phyloP scores from a whole-genome alignment of 37 sponge, comb jelly and placozoan genomes.

The Aplysina aerophoba region DNA sequence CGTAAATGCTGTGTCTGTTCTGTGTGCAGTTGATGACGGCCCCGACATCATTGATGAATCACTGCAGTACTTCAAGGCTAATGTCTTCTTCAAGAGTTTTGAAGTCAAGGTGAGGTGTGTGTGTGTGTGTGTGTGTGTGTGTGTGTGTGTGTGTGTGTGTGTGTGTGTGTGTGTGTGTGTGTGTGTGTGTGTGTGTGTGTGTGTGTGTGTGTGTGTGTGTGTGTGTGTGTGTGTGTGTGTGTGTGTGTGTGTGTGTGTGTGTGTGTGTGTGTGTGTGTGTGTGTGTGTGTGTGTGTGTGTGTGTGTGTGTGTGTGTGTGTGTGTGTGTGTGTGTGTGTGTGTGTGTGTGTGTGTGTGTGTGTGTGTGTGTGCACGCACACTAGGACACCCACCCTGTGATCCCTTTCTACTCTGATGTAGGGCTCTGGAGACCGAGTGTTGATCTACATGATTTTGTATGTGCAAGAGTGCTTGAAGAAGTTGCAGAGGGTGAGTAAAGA shows the following conservation, averaged over 20 bases:
- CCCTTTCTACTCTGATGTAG: slow-evolving; percentile 43
- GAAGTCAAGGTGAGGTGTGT: slow-evolving; percentile 90
- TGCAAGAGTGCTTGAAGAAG: slow-evolving; percentile 97
- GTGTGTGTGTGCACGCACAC: not conserved
- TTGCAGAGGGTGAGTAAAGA: slow-evolving; percentile 66
- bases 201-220: slow-evolving; percentile 19
- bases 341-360: slow-evolving; percentile 28
- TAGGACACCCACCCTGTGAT: no score
- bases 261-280: not conserved
- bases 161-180: slow-evolving; percentile 27
- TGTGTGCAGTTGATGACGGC: slow-evolving; percentile 56
- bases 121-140: slow-evolving; percentile 18
- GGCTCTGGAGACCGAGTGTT: slow-evolving; percentile 86
- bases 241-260: slow-evolving; percentile 32
- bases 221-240: slow-evolving; percentile 19
- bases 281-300: slow-evolving; percentile 6
- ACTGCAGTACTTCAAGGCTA: slow-evolving; percentile 94
- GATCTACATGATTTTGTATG: slow-evolving; percentile 97
- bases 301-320: slow-evolving; percentile 31
- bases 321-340: slow-evolving; percentile 19
- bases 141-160: slow-evolving; percentile 29
- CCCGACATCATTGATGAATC: slow-evolving; percentile 97
- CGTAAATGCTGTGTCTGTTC: not conserved
- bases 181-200: slow-evolving; percentile 27
- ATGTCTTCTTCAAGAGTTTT: slow-evolving; percentile 97